phyloP scores from a whole-genome alignment of 2,888 invertebrate genomes.

The Heteromyza rotundicornis region DNA sequence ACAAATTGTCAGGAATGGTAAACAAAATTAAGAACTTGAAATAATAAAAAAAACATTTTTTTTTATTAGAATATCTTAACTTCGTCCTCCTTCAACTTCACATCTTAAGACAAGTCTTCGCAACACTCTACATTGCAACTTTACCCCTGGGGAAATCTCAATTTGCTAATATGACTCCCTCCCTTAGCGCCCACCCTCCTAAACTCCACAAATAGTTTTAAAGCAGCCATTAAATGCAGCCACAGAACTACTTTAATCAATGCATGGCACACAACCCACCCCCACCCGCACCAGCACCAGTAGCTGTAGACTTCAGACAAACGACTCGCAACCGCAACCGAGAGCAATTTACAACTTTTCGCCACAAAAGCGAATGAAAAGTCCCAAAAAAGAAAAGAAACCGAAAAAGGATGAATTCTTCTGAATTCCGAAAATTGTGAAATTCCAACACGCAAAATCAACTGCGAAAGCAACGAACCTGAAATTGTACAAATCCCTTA shows the following conservation, averaged over 20 bases:
- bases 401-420: background rate
- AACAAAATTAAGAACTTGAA: too few relatives aligned
- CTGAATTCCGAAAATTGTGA: background rate
- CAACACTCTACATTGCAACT: too few relatives aligned
- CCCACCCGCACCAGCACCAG: conserved; percentile 2
- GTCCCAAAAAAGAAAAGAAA: background rate
- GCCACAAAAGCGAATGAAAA: background rate
- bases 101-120: too few relatives aligned
- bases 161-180: too few relatives aligned
- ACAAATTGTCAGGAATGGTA: too few relatives aligned
- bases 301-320: background rate
- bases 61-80: too few relatives aligned
- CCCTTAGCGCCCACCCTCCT: too few relatives aligned
- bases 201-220: background rate
- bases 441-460: background rate
- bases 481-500: conserved; percentile 72
- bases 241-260: conserved; percentile 6
- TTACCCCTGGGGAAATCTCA: too few relatives aligned
- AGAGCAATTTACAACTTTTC: background rate
- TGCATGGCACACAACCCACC: background rate
- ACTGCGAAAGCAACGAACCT: conserved; percentile 63
- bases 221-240: background rate
- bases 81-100: too few relatives aligned
- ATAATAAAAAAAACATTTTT: too few relatives aligned
- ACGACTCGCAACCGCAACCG: background rate